Evolutionary conservation across 2,113 vertebrate species (phyloP), one percentile per base, ranked within the genome.

Genomic region (Podilymbus podiceps): DNA sequence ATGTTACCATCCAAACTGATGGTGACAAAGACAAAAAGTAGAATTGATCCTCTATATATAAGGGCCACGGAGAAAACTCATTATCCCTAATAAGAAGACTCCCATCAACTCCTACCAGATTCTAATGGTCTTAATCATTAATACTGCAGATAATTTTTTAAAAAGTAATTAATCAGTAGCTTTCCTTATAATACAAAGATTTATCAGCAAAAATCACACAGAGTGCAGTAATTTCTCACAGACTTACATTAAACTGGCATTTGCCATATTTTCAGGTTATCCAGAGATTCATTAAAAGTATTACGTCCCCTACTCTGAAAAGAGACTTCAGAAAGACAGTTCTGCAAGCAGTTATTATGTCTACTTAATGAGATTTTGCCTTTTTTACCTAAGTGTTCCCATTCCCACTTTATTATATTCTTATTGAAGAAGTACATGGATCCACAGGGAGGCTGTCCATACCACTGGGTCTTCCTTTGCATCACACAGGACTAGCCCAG

Each of bases 391-490:
- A 38, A 14, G 46, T 24, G 50, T 38, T 92, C 69, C 68, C 59
- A n/a, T 58, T 91, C 46, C n/a, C 12, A 53, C 40, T 16, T 49
- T 35, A 68, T 18, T 20, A 10, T 75, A 35, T 50, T 67, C n/a
- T 52, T 52, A 33, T 1, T 33, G 62, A 7, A 71, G 42, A 40
- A 47, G 23, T 35, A 44, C 10, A 28, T 33, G 33, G 20, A 62
- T 40, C 30, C 14, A 20, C 13, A 33, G 15, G 30, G 33, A 86
- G 23, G 24, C 46, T 42, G 12, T 1, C 50, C 42, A 11, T n/a
- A n/a, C 2, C 1, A 20, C 86, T 1, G 0, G 6, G 10, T 56
- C 38, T 59, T 47, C 38, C 49, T 64, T 31, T 40, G 30, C 46
- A 30, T 44, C 31, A 20, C 38, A 13, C 13, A 11, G 28, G 67